A percentile compares a stretch with the other conserved stretches of the same genome.
Evolutionary conservation across 1,140 invertebrate genomes (phyloP).

Genomic region (Drosophila bocki): DNA sequence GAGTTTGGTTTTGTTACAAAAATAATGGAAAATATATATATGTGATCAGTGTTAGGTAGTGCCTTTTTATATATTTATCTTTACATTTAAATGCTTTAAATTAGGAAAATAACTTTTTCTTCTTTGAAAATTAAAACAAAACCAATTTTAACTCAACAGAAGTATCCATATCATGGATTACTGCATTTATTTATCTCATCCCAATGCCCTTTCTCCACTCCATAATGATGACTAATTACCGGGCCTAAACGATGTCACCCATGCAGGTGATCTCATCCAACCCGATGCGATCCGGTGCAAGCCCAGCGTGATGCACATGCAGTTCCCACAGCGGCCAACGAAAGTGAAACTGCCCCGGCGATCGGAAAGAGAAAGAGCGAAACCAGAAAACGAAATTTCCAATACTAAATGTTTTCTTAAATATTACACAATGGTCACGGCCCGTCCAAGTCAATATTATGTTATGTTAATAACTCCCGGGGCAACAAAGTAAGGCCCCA

Average conservation of each 20-base stretch:
- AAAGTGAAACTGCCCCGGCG: conserved; percentile 60
- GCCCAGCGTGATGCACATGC: conserved; percentile 45
- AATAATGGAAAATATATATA: conserved; percentile 13
- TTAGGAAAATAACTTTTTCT: too few relatives aligned
- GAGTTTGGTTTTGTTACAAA: conserved; percentile 1
- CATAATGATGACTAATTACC: conserved; percentile 54
- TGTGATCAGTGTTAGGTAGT: background rate
- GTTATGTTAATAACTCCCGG: conserved; percentile 59
- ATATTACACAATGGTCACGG: conserved; percentile 72
- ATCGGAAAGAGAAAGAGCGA: conserved; percentile 29
- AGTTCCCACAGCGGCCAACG: conserved; percentile 48
- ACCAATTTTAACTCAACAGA: too few relatives aligned
- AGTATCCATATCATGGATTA: too few relatives aligned
- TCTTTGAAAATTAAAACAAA: background rate
- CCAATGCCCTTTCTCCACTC: conserved; percentile 29
- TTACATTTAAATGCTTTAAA: background rate
- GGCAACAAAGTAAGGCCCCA: conserved; percentile 19
- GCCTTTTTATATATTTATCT: background rate
- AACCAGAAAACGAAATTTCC: conserved; percentile 27
- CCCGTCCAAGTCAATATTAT: conserved; percentile 62
- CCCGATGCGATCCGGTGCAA: conserved; percentile 13
- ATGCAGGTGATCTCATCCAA: conserved; percentile 46
- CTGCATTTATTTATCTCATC: background rate
- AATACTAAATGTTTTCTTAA: conserved; percentile 56
- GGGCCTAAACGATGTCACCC: conserved; percentile 48